Evolutionary conservation across 2,888 invertebrate genomes (phyloP).

Genomic region (Muschampia plurimacula): DNA sequence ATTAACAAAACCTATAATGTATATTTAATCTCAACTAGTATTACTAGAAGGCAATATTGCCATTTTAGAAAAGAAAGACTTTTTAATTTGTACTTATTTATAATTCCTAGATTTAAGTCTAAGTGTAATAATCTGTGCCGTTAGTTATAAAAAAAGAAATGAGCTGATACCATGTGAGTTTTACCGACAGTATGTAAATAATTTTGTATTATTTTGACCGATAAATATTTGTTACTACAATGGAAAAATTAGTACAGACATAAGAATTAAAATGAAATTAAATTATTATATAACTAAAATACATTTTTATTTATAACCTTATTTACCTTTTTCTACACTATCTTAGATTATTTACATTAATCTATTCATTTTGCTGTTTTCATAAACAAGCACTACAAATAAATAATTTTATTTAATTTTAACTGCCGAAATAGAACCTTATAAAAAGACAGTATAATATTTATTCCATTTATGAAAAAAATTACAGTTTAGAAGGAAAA

Average conservation of each 20-base stretch:
- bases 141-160: constrained; percentile 64
- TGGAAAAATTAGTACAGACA: constrained; percentile 62
- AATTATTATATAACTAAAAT: constrained; percentile 18
- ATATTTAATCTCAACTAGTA: constrained; percentile 67
- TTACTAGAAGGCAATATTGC: constrained; percentile 71
- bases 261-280: constrained; percentile 61
- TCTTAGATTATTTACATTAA: background rate
- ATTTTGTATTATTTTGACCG: constrained; percentile 21
- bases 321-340: background rate
- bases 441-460: no score
- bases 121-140: constrained; percentile 63
- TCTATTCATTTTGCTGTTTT: background rate
- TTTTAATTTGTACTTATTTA: constrained; percentile 77
- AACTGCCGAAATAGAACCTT: no score
- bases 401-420: no score
- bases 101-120: constrained; percentile 62
- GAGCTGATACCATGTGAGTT: constrained; percentile 67
- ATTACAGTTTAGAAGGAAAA: no score
- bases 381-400: no score
- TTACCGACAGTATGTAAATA: constrained; percentile 45
- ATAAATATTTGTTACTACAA: constrained; percentile 58
- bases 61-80: constrained; percentile 80
- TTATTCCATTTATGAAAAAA: no score
- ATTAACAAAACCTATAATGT: constrained; percentile 40
- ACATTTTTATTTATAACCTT: constrained; percentile 46